phyloP scores from a whole-genome alignment of 2,888 invertebrate genomes.

The Heliconius cydno region DNA sequence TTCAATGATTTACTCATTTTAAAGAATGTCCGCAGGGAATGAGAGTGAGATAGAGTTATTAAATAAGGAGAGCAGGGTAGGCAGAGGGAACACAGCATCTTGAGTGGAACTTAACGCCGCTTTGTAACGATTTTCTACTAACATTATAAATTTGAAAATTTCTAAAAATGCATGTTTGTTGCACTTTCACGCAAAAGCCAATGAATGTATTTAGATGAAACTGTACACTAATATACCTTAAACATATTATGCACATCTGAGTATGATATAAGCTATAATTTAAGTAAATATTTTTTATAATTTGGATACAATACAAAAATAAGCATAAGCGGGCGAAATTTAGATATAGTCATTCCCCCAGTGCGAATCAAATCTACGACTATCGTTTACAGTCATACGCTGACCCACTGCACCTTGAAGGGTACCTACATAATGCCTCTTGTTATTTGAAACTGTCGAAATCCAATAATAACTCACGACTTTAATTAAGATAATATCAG shows the following conservation, averaged over 20 bases:
- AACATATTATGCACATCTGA: too few relatives aligned
- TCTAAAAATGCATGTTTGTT: too few relatives aligned
- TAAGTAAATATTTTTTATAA: too few relatives aligned
- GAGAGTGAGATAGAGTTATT: conserved; percentile 19
- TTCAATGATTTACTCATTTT: conserved; percentile 12
- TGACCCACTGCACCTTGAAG: background rate
- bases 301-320: too few relatives aligned
- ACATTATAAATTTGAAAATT: too few relatives aligned
- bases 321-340: too few relatives aligned
- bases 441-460: background rate
- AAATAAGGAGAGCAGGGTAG: background rate
- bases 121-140: background rate
- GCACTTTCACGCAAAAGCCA: too few relatives aligned
- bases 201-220: too few relatives aligned
- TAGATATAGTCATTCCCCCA: too few relatives aligned
- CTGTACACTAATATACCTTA: too few relatives aligned
- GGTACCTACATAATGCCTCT: background rate
- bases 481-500: conserved; percentile 15
- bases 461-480: conserved; percentile 8
- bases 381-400: too few relatives aligned
- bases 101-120: background rate
- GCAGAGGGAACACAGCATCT: background rate
- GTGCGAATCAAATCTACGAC: background rate
- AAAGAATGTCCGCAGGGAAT: conserved; percentile 10
- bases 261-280: too few relatives aligned